Evolutionary conservation across 2,888 invertebrate species (phyloP).

Genomic region (Stenodera caucasica): DNA sequence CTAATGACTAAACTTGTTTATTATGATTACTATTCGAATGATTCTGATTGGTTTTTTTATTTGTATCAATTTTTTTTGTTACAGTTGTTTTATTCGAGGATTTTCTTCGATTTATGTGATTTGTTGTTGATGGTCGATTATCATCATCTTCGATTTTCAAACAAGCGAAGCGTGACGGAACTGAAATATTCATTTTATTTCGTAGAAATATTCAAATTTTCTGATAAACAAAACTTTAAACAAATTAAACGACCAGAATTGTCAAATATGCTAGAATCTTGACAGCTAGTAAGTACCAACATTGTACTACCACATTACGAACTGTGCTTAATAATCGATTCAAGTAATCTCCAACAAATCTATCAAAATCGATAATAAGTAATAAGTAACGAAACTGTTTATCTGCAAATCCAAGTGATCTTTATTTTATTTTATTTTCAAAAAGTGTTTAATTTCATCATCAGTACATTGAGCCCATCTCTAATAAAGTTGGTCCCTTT

Average conservation of each 20-base stretch:
- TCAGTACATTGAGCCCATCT: too few species aligned
- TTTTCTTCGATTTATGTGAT: constrained; percentile 19
- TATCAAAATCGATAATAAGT: too few species aligned
- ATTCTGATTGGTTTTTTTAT: constrained; percentile 22
- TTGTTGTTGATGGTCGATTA: constrained; percentile 55
- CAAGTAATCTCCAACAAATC: too few species aligned
- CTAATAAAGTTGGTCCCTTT: too few species aligned
- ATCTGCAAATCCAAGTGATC: too few species aligned
- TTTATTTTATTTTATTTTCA: too few species aligned
- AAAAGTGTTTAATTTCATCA: too few species aligned
- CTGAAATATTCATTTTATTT: constrained; percentile 58
- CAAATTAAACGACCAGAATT: not conserved
- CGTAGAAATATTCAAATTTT: not conserved
- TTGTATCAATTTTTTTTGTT: constrained; percentile 38
- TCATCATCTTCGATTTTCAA: constrained; percentile 76
- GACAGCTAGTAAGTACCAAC: too few species aligned
- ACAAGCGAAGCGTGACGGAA: constrained; percentile 74
- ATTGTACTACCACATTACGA: too few species aligned
- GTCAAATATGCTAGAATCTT: too few species aligned
- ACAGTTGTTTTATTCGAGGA: constrained; percentile 32
- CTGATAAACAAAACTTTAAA: not conserved
- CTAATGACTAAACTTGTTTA: constrained; percentile 8
- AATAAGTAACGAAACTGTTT: too few species aligned
- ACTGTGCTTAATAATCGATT: too few species aligned
- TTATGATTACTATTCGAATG: constrained; percentile 15